These are phyloP conservation scores for Microtus ochrogaster DNA, from an alignment of 2,113 vertebrate genomes.

Conservation along the genomic window DNA sequence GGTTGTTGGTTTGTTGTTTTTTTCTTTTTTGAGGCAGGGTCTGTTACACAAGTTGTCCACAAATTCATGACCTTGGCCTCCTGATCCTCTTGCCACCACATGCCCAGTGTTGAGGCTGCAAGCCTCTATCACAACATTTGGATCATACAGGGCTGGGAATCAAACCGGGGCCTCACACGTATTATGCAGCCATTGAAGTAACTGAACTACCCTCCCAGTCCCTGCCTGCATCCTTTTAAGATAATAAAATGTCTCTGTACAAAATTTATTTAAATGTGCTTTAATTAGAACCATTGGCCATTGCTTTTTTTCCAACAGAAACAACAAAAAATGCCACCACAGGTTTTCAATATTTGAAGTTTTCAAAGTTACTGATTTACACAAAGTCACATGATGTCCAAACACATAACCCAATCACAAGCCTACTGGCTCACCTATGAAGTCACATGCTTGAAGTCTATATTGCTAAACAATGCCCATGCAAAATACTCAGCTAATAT, in stretches of 20 bases:
- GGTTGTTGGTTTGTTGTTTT: neutral
- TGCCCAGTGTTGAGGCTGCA: neutral
- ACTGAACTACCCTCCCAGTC: neutral
- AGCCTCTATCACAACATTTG: neutral
- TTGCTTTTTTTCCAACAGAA: neutral
- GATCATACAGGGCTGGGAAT: neutral
- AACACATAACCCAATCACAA: neutral
- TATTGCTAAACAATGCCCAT: neutral
- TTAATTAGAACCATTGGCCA: neutral
- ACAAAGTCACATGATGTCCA: conserved; percentile 6
- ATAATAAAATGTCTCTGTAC: neutral
- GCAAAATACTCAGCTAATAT: neutral
- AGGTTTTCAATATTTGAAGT: neutral
- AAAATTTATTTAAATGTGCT: neutral
- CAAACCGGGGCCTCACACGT: neutral
- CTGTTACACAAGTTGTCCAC: neutral
- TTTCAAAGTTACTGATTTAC: neutral
- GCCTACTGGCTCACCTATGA: neutral
- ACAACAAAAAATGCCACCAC: neutral
- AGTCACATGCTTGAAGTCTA: neutral
- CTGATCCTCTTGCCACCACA: neutral
- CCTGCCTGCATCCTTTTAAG: neutral
- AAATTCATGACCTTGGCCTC: neutral
- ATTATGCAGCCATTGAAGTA: neutral
- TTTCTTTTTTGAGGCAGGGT: neutral